Evolutionary conservation across 2,888 invertebrate genomes (phyloP).

Genomic region (Atethmia centrago): DNA sequence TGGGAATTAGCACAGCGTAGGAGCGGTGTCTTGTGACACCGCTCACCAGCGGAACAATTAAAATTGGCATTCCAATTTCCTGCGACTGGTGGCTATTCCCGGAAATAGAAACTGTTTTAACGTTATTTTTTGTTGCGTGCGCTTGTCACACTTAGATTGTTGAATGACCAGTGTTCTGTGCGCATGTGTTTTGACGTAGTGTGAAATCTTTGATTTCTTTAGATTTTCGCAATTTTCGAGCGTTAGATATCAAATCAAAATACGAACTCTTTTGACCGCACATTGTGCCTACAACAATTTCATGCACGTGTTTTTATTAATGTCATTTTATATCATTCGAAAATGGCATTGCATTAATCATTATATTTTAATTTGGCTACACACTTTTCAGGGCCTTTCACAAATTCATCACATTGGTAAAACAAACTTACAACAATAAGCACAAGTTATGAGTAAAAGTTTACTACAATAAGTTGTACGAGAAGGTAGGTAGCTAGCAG

Average conservation of each 20-base stretch:
- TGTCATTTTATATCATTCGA: no score
- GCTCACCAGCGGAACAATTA: slow-evolving; percentile 74
- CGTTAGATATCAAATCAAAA: background rate
- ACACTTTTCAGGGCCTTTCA: background rate
- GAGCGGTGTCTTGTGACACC: slow-evolving; percentile 48
- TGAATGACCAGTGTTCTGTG: background rate
- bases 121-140: slow-evolving; percentile 64
- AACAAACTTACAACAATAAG: background rate
- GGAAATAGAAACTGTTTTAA: slow-evolving; percentile 76
- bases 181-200: background rate
- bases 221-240: background rate
- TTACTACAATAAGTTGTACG: background rate
- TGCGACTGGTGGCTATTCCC: slow-evolving; percentile 65
- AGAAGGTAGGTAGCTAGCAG: background rate
- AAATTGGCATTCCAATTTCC: slow-evolving; percentile 83
- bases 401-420: background rate
- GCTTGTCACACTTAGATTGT: slow-evolving; percentile 16
- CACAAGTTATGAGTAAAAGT: no score
- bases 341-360: no score
- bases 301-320: background rate
- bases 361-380: background rate
- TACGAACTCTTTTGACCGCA: background rate
- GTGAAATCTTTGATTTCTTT: slow-evolving; percentile 4
- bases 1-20: slow-evolving; percentile 69
- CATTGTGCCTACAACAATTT: background rate